Evolutionary conservation across 2,888 invertebrate species (phyloP).

Genomic region (Acleris emargana): DNA sequence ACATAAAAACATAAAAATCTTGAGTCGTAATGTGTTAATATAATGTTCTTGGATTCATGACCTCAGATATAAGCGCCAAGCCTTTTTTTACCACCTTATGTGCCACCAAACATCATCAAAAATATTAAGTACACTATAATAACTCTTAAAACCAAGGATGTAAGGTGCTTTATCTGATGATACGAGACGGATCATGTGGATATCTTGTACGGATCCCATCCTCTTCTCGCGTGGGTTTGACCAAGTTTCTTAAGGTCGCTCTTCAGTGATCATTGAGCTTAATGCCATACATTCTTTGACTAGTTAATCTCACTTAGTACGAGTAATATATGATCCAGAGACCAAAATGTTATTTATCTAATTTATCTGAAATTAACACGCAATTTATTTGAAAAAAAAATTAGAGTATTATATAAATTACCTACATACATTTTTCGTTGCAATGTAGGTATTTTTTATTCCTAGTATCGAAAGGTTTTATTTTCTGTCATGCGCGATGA

Average conservation of each 20-base stretch:
- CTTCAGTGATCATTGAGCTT: constrained; percentile 12
- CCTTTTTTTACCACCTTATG: constrained; percentile 16
- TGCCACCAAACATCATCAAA: background rate
- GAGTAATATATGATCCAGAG: background rate
- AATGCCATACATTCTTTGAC: background rate
- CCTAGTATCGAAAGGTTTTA: too few species aligned
- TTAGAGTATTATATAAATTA: too few species aligned
- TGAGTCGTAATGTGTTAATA: constrained; percentile 19
- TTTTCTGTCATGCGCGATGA: too few species aligned
- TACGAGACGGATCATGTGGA: background rate
- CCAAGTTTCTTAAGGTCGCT: constrained; percentile 15
- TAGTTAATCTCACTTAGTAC: background rate
- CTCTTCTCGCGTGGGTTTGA: constrained; percentile 22
- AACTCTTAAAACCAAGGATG: background rate
- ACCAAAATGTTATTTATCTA: too few species aligned
- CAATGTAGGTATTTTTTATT: too few species aligned
- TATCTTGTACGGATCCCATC: constrained; percentile 9
- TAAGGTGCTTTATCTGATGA: constrained; percentile 5
- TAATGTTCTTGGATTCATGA: constrained; percentile 17
- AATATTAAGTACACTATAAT: background rate
- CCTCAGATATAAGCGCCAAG: constrained; percentile 9
- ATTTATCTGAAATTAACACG: too few species aligned
- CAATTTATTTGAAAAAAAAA: too few species aligned
- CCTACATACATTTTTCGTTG: too few species aligned
- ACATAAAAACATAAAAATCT: constrained; percentile 13